phyloP scores from a whole-genome alignment of 2,888 invertebrate species.

The Flexamia atlantica region DNA sequence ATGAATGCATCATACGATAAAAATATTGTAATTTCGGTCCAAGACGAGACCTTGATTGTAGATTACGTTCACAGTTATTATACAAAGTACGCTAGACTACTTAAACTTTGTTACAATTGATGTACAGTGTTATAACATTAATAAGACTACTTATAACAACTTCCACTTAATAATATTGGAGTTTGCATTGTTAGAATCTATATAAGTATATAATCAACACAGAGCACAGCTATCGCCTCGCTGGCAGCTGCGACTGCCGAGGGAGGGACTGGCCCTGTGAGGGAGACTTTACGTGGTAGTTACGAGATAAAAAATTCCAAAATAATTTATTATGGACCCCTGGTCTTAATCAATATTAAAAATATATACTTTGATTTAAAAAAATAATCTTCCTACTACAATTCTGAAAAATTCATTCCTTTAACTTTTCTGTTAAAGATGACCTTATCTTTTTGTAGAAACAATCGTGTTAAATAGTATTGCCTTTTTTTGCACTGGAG shows the following conservation, averaged over 20 bases:
- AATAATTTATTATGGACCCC: constrained; percentile 33
- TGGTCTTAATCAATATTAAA: too few relatives aligned
- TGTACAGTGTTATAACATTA: constrained; percentile 58
- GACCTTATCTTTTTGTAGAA: too few relatives aligned
- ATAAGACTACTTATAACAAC: constrained; percentile 51
- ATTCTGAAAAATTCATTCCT: too few relatives aligned
- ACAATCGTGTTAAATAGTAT: too few relatives aligned
- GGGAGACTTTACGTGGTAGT: constrained; percentile 30
- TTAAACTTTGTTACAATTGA: constrained; percentile 54
- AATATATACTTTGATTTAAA: too few relatives aligned
- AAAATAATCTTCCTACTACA: too few relatives aligned
- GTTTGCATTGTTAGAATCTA: constrained; percentile 58
- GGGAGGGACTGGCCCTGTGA: not conserved
- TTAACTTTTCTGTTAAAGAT: too few relatives aligned
- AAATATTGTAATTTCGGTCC: constrained; percentile 57
- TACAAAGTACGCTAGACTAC: constrained; percentile 54
- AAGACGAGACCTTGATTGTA: constrained; percentile 54
- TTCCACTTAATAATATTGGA: constrained; percentile 57
- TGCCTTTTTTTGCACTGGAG: too few relatives aligned
- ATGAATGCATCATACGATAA: constrained; percentile 59
- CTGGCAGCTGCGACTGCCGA: not conserved
- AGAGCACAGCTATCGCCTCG: not conserved
- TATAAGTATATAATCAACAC: constrained; percentile 58
- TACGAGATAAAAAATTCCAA: constrained; percentile 30
- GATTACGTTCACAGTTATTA: constrained; percentile 51